Conservation (phyloP, 2,113 vertebrate genomes). For the Mesocricetus auratus region DNA sequence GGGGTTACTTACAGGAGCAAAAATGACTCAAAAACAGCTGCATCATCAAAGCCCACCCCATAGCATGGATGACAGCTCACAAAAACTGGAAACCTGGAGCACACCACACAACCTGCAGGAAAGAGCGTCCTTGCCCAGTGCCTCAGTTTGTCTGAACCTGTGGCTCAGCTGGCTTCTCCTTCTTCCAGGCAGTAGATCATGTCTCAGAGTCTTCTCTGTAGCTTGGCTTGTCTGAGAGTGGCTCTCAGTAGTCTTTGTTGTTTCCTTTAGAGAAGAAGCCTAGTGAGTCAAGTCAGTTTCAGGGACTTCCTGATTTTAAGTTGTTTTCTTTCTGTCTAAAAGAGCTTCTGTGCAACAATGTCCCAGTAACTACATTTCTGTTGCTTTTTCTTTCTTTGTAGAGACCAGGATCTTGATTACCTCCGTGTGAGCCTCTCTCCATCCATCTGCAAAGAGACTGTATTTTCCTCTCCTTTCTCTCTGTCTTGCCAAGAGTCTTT, state of each 20-base stretch:
- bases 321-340: neutral
- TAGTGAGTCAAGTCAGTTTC: neutral
- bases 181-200: no score
- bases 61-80: neutral
- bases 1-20: neutral
- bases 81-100: neutral
- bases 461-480: neutral
- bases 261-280: neutral
- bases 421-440: neutral
- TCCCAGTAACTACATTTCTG: constrained; percentile 10
- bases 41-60: neutral
- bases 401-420: neutral
- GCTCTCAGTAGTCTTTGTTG: neutral
- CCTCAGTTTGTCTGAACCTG: neutral
- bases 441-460: neutral
- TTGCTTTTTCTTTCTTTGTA: neutral
- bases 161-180: neutral
- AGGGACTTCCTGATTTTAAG: neutral
- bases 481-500: neutral
- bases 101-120: no score
- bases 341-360: neutral
- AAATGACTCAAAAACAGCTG: neutral
- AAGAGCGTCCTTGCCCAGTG: neutral
- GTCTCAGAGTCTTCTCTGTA: neutral
- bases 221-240: neutral